phyloP scores from a whole-genome alignment of 2,113 vertebrate species.

The Leuciscus idus region DNA sequence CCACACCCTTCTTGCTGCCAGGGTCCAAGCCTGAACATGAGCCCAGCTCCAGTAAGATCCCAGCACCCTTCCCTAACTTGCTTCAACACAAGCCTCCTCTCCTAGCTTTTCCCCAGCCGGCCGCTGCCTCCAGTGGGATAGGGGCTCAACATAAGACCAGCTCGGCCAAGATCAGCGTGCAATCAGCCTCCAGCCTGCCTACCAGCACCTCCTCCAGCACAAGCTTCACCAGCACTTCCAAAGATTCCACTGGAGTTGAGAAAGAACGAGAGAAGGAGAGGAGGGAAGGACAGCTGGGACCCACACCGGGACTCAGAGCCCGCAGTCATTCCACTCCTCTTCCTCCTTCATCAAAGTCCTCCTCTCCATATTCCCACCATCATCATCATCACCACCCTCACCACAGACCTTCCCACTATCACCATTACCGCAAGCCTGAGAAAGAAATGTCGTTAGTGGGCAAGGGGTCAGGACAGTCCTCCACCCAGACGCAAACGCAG shows the following conservation, averaged over 20 bases:
- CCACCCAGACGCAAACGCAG: slow-evolving; percentile 73
- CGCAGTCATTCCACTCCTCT: slow-evolving; percentile 91
- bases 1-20: slow-evolving; percentile 78
- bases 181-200: slow-evolving; percentile 76
- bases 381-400: slow-evolving; percentile 82
- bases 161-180: slow-evolving; percentile 67
- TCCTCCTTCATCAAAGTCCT: slow-evolving; percentile 88
- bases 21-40: slow-evolving; percentile 74
- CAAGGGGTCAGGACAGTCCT: slow-evolving; percentile 76
- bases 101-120: slow-evolving; percentile 86
- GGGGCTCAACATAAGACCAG: slow-evolving; percentile 72
- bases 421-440: slow-evolving; percentile 80
- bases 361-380: slow-evolving; percentile 83
- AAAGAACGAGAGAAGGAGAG: slow-evolving; percentile 75
- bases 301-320: slow-evolving; percentile 81
- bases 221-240: slow-evolving; percentile 65
- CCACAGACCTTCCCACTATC: slow-evolving; percentile 81
- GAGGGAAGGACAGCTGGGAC: slow-evolving; percentile 71
- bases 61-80: slow-evolving; percentile 90
- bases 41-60: slow-evolving; percentile 81
- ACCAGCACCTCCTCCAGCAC: slow-evolving; percentile 76
- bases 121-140: slow-evolving; percentile 77
- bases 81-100: slow-evolving; percentile 88
- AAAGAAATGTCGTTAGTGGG: slow-evolving; percentile 69
- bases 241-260: slow-evolving; percentile 69